phyloP scores from a whole-genome alignment of 2,797 vertebrate species.

The Menidia menidia region DNA sequence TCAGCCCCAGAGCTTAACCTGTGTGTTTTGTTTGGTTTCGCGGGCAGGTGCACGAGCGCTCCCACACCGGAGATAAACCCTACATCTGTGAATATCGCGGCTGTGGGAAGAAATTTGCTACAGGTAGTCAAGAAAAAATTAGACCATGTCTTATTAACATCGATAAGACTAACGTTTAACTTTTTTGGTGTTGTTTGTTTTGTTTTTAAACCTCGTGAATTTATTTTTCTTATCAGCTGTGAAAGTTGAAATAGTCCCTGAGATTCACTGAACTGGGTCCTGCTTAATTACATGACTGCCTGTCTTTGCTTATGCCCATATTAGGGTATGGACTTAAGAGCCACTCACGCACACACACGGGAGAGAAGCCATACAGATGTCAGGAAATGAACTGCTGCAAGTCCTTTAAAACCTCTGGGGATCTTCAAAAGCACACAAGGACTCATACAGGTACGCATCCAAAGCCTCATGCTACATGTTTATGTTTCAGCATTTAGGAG shows the following conservation, averaged over 20 bases:
- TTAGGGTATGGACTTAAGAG: conserved; percentile 97
- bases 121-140: conserved; percentile 83
- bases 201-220: not conserved
- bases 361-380: conserved; percentile 98
- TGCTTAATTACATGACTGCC: not conserved
- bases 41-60: conserved; percentile 95
- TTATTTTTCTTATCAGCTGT: not conserved
- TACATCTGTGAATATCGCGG: conserved; percentile 94
- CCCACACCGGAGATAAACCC: conserved; percentile 97
- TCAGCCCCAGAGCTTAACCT: not conserved
- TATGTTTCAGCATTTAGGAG: too few species aligned
- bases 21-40: conserved; percentile 20
- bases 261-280: not conserved
- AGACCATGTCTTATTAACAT: not conserved
- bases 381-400: conserved; percentile 97
- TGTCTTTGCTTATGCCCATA: conserved; percentile 11
- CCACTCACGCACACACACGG: conserved; percentile 97
- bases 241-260: not conserved
- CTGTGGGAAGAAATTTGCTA: conserved; percentile 98
- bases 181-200: not conserved
- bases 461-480: not conserved
- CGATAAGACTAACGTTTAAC: not conserved
- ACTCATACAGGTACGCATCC: conserved; percentile 93
- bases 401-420: conserved; percentile 98
- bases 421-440: conserved; percentile 97